Base-by-base conservation (phyloP, 30 jellyfish, hydroid and myxozoan genomes). In the Rhopilema esculentum region DNA sequence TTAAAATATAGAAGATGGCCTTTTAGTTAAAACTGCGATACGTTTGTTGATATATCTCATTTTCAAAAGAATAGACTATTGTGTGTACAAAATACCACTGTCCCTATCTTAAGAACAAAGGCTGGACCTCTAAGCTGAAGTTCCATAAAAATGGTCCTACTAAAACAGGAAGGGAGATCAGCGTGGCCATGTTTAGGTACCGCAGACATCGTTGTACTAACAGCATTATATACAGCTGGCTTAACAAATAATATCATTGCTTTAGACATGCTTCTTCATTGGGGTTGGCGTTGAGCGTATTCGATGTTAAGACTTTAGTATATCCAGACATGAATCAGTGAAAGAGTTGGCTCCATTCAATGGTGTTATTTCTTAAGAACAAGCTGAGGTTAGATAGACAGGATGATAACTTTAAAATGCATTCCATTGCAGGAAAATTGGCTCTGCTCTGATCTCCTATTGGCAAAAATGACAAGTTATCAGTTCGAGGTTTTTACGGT, bases 401-500 rank as follows among this genome's bases (percentile, higher is more conserved):
- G 57, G 6, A 6, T 40, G 57, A 40, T 40, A 40, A 40, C 57
- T 40, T 40, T 6, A 40, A 40, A 40, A 40, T 6, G 12, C 57
- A 40, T 40, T 40, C 57, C 57, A 40, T 40, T 40, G 6, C 57
- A 40, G 57, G 57, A 40, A 40, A 40, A 40, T 40, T 40, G 57
- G 57, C 57, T 40, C 57, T 40, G 6, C 57, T 2, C 57, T 40
- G 57, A 40, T 40, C 57, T 40, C 57, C 57, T 40, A 40, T 40
- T 40, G 57, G 57, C 12, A 40, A 40, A 40, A 40, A 2, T 40
- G 57, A 40, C 57, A 40, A 40, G 57, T 24, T 80, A 66, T 80
- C 90, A 66, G 66, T 63, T 27, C 61, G 90, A 80, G 90, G 90
- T 66, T 80, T 80, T 17, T 64, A 1, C 83, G 75, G 90, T 29